Base-by-base conservation (phyloP, 2,113 vertebrate genomes). In the Zosterops lateralis region DNA sequence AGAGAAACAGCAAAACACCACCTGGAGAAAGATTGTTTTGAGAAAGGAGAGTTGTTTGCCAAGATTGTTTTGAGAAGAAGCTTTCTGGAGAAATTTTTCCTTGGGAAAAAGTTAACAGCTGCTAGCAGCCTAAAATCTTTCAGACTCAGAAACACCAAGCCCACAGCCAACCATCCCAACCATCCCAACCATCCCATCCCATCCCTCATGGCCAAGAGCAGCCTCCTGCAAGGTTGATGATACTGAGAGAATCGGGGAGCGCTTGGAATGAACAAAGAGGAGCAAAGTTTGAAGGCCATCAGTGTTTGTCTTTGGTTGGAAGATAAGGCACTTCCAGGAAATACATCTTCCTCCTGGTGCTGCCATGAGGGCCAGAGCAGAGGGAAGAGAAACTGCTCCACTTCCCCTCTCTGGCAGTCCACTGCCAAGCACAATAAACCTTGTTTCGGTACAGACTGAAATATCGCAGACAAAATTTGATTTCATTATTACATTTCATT, bases 401-500 rank as follows among this genome's bases (percentile, higher is more conserved):
- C 53, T 71, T 56, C 24, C 36, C 22, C 29, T 80, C 51, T 21
- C 67, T 67, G 71, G 65, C 34, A 67, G 16, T 9, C 32, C 25
- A 3, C 38, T 84, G 87, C 89, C 91, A 94, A 96, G 85, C 57
- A 51, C 66, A 83, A 73, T 38, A 87, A 93, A 90, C 82, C 75
- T 91, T 79, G 77, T 87, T 94, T 85, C 73, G 61, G 61, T 93
- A 36, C 28, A 61, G 92, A 29, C 86, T 89, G 81, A 83, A 92
- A 70, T 78, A 95, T 89, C 88, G 53, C 81, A 92, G 90, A 72
- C 84, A 89, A 92, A 91, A 84, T 65, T 80, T 90, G 75, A 94
- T 95, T 94, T 85, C 68, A 80, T 96, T 93, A 96, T 95, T 93
- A 85, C 88, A 92, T 96, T 93, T 95, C 89, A 92, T 93, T 96